Evolutionary conservation across 2,888 invertebrate species (phyloP), one percentile per base, ranked within the genome.

Genomic region (Trichacis sp.): DNA sequence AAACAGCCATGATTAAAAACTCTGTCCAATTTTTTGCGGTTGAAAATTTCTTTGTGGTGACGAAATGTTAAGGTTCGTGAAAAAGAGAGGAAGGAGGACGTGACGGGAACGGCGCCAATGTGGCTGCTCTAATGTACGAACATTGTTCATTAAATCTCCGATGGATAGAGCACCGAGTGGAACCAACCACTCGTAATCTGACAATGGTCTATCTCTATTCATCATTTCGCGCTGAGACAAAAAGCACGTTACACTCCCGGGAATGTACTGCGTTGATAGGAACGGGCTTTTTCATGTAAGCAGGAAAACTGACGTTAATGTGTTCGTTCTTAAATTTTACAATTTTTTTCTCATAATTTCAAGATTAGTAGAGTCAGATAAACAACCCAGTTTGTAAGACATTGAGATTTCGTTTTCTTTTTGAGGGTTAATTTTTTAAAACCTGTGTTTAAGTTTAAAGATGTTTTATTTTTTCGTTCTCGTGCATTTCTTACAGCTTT

Each of bases 121-220:
- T 59, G 67, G 66, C 66, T 67, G 63, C 49, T 63, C 63, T 60
- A 67, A 67, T 67, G 60, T 56, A 63, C 63, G 56, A 66, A 59
- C 66, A 49, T 56, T 60, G 56, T 67, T 67, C 67, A 63, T 63
- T 67, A 67, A 63, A 67, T 63, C 59, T 52, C 38, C 42, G 53
- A 57, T 56, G 53, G 60, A 67, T 59, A 59, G 58, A 56, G 62
- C 46, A 24, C 43, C 20, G 47, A 49, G 45, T 58, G 58, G 49
- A 46, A 50, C 55, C 48, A 59, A 59, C 62, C 55, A 53, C 43
- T 11, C 43, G 43, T 43, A 19, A 43, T 43, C 19, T 19, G 43
- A 43, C 43, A 19, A 62, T 60, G 53, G 50, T 47, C 12, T 40
- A 62, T 53, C 67, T 63, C 59, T 67, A 62, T 63, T 67, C 56